phyloP scores from a whole-genome alignment of 1,140 invertebrate genomes.

The Temnothorax nylanderi region DNA sequence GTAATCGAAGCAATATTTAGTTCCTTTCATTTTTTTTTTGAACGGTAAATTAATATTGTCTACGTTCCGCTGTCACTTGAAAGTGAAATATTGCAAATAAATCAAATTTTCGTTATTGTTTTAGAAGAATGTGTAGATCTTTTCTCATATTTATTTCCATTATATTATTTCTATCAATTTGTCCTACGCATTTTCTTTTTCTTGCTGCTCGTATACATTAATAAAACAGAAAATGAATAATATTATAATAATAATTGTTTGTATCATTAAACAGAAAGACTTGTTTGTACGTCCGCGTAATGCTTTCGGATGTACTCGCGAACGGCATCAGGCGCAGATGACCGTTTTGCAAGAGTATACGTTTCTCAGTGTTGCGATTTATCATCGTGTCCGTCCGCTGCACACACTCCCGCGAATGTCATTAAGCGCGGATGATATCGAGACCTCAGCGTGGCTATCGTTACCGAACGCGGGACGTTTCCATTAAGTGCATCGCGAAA shows the following conservation, averaged over 20 bases:
- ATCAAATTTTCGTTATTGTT: neutral
- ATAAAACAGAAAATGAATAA: neutral
- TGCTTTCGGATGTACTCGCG: neutral
- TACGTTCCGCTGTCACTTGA: neutral
- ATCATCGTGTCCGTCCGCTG: conserved; percentile 42
- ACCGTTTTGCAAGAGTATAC: conserved; percentile 28
- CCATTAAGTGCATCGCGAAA: conserved; percentile 47
- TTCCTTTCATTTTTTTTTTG: neutral
- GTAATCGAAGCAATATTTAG: neutral
- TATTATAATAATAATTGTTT: neutral
- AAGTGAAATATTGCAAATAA: neutral
- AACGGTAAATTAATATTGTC: neutral
- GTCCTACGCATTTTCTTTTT: neutral
- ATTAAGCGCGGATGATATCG: conserved; percentile 66
- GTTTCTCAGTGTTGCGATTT: conserved; percentile 63
- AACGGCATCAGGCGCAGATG: conserved; percentile 31
- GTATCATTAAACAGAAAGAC: neutral
- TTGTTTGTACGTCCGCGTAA: neutral
- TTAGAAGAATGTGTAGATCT: neutral
- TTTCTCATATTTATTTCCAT: neutral
- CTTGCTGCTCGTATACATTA: neutral
- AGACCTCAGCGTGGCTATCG: conserved; percentile 11
- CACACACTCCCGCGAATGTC: conserved; percentile 49
- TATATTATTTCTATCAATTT: neutral
- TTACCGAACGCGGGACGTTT: conserved; percentile 32